Evolutionary conservation across 2,797 vertebrate species (phyloP), one percentile per base, ranked within the genome.

Genomic region (Peromyscus nudipes): DNA sequence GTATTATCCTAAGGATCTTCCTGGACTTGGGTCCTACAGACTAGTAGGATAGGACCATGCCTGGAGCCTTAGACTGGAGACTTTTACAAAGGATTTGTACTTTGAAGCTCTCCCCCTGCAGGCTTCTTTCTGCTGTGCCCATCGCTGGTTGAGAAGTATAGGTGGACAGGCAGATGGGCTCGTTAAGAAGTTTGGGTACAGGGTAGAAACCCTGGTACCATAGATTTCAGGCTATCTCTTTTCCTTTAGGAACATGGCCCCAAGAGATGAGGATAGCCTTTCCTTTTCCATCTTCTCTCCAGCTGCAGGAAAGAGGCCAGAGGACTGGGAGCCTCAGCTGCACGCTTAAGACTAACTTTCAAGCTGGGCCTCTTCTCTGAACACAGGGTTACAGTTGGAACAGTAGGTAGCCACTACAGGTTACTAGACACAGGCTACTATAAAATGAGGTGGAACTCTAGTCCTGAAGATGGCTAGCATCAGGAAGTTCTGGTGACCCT

Each of bases 61-160:
- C n/a, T 92, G 46, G 77, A 83, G 57, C 55, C 64, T 21, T 69
- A 23, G 23, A 49, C 46, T 17, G 65, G 34, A n/a, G 40, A 25
- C 29, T 12, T 64, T 82, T 67, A 23, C 46, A 49, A 89, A 85
- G 60, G 82, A 85, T 37, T 67, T 55, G 14, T 79, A 79, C 40
- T 62, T 64, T 49, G 87, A 89, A 76, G 37, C 71, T 31, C 14
- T 40, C 76, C 69, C 80, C 31, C 86, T 62, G 62, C 52, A 52
- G 94, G 43, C 52, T 84, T 57, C 82, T 89, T 97, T 86, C 34
- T 93, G n/a, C 19, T 95, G 21, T 85, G 23, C 64, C 49, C 31
- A 17, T 40, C 40, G 11, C 17, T 96, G 43, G 52, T 79, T 95
- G 75, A 71, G 29, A 16, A 8, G 16, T 37, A 46, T 67, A 25